Evolutionary conservation across 1,140 invertebrate species (phyloP).

Genomic region (Eurosta solidaginis): DNA sequence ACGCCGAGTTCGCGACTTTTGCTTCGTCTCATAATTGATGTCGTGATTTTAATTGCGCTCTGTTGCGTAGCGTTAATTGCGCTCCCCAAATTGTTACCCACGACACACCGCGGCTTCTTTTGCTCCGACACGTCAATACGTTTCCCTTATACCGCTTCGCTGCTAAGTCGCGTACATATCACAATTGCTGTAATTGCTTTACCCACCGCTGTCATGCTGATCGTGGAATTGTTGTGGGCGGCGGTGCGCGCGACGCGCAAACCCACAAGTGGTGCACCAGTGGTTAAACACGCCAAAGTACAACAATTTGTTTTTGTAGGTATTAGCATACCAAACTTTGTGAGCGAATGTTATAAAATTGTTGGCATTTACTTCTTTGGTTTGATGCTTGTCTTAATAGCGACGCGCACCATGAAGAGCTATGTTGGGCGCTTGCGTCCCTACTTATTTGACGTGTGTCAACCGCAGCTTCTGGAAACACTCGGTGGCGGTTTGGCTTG

Average conservation of each 20-base stretch:
- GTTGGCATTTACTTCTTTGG: conserved; percentile 51
- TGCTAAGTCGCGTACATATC: conserved; percentile 48
- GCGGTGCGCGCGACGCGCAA: conserved; percentile 37
- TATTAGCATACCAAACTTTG: conserved; percentile 48
- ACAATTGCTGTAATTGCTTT: conserved; percentile 47
- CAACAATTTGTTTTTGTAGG: conserved; percentile 52
- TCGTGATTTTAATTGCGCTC: conserved; percentile 46
- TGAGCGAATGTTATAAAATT: conserved; percentile 54
- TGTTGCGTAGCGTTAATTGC: conserved; percentile 47
- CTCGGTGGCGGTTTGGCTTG: conserved; percentile 30
- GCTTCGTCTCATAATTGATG: conserved; percentile 51
- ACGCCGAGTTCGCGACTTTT: conserved; percentile 44
- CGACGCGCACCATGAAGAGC: conserved; percentile 41
- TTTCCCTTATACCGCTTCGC: conserved; percentile 49
- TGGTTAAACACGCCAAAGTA: not conserved
- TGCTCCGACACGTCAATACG: conserved; percentile 45
- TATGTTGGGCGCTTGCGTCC: conserved; percentile 46
- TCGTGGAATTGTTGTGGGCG: conserved; percentile 50
- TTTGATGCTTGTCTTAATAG: conserved; percentile 38
- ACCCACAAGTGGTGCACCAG: not conserved
- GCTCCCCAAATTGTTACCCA: conserved; percentile 42
- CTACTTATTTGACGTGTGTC: conserved; percentile 51
- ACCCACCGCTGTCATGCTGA: conserved; percentile 45
- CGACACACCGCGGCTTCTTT: conserved; percentile 46
- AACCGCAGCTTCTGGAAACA: conserved; percentile 36